Conservation (phyloP, 1,140 invertebrate species). For the Amyelois transitella region DNA sequence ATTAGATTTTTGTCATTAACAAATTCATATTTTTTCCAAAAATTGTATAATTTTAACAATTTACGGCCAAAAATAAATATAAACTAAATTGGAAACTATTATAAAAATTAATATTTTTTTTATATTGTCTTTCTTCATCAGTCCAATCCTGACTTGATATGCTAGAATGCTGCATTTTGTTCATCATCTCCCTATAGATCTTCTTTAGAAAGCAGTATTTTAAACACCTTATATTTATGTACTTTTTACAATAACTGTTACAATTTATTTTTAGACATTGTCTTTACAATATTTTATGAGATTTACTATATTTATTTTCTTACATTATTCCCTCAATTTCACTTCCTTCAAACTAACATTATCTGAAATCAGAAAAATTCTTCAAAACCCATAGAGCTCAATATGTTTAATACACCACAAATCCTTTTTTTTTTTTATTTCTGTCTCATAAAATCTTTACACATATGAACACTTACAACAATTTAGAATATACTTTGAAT, state of each 20-base stretch:
- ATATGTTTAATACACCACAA: constrained; percentile 34
- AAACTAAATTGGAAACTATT: constrained; percentile 8
- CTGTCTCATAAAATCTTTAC: constrained; percentile 60
- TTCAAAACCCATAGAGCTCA: constrained; percentile 21
- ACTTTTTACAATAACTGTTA: constrained; percentile 13
- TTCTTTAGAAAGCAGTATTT: constrained; percentile 6
- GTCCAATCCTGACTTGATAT: constrained; percentile 32
- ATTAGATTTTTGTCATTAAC: too few species aligned
- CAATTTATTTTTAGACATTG: constrained; percentile 24
- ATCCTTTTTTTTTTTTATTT: constrained; percentile 33
- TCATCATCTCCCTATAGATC: constrained; percentile 2
- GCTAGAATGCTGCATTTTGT: constrained; percentile 15
- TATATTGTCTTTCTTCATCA: constrained; percentile 55
- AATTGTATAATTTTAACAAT: not conserved
- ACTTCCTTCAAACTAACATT: constrained; percentile 17
- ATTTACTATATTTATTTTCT: constrained; percentile 22
- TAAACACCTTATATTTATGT: constrained; percentile 3
- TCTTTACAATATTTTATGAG: constrained; percentile 25
- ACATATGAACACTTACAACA: constrained; percentile 69
- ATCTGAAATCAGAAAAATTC: not conserved
- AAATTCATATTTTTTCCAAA: too few species aligned
- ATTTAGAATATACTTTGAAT: constrained; percentile 68
- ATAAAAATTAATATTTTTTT: constrained; percentile 20
- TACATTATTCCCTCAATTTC: constrained; percentile 9
- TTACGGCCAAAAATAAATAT: not conserved